Percentiles rank a stretch among this genome's conserved stretches.
These are phyloP conservation scores for Glareola pratincola DNA, from an alignment of 2,113 vertebrate species.

Conservation along the genomic window DNA sequence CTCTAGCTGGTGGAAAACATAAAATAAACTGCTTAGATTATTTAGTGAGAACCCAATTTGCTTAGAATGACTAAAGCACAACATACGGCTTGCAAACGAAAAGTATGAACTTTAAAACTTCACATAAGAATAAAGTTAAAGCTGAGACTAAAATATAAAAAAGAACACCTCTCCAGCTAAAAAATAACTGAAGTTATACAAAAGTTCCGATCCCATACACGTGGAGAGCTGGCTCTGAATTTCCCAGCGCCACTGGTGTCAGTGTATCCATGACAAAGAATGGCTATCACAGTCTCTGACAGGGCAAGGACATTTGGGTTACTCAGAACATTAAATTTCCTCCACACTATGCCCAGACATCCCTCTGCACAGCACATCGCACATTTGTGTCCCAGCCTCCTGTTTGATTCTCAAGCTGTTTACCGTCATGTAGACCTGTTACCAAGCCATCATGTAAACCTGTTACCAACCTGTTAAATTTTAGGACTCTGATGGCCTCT, in stretches of 20 bases:
- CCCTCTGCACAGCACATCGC: background rate
- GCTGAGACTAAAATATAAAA: background rate
- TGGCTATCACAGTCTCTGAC: background rate
- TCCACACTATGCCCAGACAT: background rate
- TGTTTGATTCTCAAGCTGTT: background rate
- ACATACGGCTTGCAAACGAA: background rate
- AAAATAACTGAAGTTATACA: background rate
- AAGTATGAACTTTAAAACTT: background rate
- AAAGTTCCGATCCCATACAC: background rate
- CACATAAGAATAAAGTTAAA: background rate
- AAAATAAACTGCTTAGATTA: constrained; percentile 42
- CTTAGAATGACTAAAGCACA: background rate
- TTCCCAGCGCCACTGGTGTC: background rate
- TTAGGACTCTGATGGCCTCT: background rate
- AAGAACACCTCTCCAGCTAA: background rate
- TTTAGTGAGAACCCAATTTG: constrained; percentile 37
- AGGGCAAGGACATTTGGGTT: background rate
- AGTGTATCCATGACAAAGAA: background rate
- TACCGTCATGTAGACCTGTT: background rate
- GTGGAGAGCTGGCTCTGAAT: background rate
- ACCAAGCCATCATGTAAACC: background rate
- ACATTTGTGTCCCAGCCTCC: background rate
- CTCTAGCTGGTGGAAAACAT: background rate
- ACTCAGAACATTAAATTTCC: background rate
- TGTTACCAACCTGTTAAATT: background rate